A percentile compares a stretch with the other conserved stretches of the same genome.
phyloP scores from a whole-genome alignment of 2,113 vertebrate genomes.

The Naja naja region DNA sequence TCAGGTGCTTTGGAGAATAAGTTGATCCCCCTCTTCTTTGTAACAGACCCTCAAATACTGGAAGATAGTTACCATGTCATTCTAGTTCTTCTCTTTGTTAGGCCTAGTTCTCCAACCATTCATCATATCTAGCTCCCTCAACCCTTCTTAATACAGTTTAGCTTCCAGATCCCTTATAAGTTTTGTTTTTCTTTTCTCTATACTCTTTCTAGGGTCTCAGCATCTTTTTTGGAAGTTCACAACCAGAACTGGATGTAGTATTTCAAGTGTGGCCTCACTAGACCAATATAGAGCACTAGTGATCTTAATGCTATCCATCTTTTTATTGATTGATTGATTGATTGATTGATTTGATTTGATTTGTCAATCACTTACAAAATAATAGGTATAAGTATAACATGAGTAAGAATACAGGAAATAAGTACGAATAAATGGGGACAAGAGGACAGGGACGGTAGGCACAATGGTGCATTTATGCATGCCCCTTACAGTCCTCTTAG shows the following conservation, averaged over 20 bases:
- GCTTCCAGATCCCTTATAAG: background rate
- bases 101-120: background rate
- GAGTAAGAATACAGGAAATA: no score
- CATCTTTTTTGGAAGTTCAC: background rate
- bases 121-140: background rate
- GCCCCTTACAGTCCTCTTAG: no score
- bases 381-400: no score
- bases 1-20: background rate
- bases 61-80: background rate
- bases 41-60: background rate
- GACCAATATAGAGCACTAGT: background rate
- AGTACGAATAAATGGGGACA: no score
- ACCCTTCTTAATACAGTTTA: background rate
- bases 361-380: no score
- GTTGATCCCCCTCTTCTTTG: background rate
- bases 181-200: background rate
- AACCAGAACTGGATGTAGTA: background rate
- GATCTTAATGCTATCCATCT: background rate
- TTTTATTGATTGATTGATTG: no score
- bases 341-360: no score
- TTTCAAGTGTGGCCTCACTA: background rate
- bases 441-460: no score
- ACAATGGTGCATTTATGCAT: no score
- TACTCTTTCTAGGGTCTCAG: background rate
- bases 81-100: background rate